Evolutionary conservation across 2,888 invertebrate genomes (phyloP).

Genomic region (Sepiola atlantica): DNA sequence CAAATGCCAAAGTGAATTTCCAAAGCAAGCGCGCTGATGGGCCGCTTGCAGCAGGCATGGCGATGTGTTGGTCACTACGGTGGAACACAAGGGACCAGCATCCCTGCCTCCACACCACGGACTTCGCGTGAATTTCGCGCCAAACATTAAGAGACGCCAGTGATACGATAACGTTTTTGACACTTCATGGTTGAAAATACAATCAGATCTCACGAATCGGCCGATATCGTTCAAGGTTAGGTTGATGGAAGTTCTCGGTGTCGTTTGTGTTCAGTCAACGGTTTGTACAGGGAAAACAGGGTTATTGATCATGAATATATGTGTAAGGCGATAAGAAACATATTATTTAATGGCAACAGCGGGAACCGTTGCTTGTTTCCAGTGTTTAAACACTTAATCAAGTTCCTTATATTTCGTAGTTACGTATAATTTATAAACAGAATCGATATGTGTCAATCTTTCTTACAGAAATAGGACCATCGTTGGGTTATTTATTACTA

Average conservation of each 20-base stretch:
- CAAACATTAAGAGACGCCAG: not conserved
- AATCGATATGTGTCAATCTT: too few relatives aligned
- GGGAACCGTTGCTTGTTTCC: not conserved
- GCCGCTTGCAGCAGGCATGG: not conserved
- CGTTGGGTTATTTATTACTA: too few relatives aligned
- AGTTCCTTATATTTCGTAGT: too few relatives aligned
- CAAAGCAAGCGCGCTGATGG: not conserved
- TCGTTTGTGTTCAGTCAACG: not conserved
- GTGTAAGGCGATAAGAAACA: not conserved
- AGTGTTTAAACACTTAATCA: not conserved
- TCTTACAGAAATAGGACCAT: not conserved
- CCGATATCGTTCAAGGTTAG: not conserved
- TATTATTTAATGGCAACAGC: not conserved
- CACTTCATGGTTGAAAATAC: constrained; percentile 13
- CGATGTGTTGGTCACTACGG: not conserved
- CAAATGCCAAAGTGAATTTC: constrained; percentile 20
- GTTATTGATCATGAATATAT: not conserved
- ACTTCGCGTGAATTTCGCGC: not conserved
- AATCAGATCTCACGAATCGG: constrained; percentile 32
- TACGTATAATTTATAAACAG: too few relatives aligned
- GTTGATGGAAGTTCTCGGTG: not conserved
- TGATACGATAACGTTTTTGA: constrained; percentile 32
- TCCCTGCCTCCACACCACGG: not conserved
- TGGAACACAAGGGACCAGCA: not conserved
- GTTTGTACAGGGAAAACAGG: not conserved